These are phyloP conservation scores for Thecophora atra DNA, from an alignment of 2,888 invertebrate species.

Conservation along the genomic window DNA sequence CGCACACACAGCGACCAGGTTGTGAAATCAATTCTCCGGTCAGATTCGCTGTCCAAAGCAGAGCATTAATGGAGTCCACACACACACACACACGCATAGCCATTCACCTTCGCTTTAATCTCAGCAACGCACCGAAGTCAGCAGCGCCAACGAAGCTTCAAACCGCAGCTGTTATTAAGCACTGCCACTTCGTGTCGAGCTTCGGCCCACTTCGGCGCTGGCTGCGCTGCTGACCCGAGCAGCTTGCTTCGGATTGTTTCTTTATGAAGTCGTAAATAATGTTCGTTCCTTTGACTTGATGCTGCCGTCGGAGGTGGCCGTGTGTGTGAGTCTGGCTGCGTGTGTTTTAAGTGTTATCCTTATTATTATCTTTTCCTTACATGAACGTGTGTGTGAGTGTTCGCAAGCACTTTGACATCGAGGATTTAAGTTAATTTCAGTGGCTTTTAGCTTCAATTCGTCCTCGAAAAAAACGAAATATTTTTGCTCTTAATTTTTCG, in stretches of 20 bases:
- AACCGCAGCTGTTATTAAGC: slow-evolving; percentile 40
- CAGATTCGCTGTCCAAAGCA: slow-evolving; percentile 9
- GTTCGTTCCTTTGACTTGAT: slow-evolving; percentile 42
- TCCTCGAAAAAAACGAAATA: slow-evolving; percentile 11
- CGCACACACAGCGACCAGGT: slow-evolving; percentile 19
- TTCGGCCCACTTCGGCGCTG: not conserved
- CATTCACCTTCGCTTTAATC: not conserved
- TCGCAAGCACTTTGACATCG: slow-evolving; percentile 36
- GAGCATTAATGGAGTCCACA: not conserved
- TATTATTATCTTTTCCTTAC: slow-evolving; percentile 30
- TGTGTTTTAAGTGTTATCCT: slow-evolving; percentile 35
- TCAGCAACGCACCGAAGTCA: not conserved
- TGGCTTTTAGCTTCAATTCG: slow-evolving; percentile 34
- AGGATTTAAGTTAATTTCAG: slow-evolving; percentile 41
- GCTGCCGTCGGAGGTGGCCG: not conserved
- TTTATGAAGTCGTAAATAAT: slow-evolving; percentile 48
- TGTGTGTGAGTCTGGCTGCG: not conserved
- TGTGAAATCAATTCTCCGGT: slow-evolving; percentile 29
- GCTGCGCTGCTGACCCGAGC: not conserved
- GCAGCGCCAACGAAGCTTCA: slow-evolving; percentile 28
- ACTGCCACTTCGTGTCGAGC: slow-evolving; percentile 7
- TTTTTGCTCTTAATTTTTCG: not conserved
- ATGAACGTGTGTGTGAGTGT: not conserved
- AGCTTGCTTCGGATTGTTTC: slow-evolving; percentile 41
- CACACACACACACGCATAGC: not conserved